Evolutionary conservation across 2,888 invertebrate genomes (phyloP).

Genomic region (Lamproptera curius): DNA sequence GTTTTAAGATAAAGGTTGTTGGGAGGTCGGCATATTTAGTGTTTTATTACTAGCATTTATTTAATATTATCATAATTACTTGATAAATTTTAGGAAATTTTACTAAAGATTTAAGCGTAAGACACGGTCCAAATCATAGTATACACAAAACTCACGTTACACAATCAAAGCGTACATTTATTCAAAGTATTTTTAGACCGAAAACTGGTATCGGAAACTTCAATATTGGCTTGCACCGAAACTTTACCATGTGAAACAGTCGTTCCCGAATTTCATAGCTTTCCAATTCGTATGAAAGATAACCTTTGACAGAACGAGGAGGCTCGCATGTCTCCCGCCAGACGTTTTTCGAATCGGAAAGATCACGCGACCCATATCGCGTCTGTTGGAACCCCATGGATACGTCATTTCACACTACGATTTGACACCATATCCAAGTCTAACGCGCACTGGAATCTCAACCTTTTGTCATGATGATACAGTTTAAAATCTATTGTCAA

Average conservation of each 20-base stretch:
- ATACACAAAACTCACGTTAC: not conserved
- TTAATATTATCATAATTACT: no score
- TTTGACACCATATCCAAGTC: slow-evolving; percentile 54
- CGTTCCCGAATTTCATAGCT: slow-evolving; percentile 3
- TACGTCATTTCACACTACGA: slow-evolving; percentile 71
- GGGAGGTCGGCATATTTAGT: no score
- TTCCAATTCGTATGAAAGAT: slow-evolving; percentile 3
- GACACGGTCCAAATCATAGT: not conserved
- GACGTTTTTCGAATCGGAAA: slow-evolving; percentile 49
- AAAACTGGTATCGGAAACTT: not conserved
- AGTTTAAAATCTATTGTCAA: no score
- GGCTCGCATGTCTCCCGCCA: slow-evolving; percentile 49
- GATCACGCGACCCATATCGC: slow-evolving; percentile 56
- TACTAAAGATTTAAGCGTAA: not conserved
- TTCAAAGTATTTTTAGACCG: not conserved
- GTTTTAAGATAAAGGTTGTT: no score
- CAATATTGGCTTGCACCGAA: not conserved
- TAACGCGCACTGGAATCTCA: slow-evolving; percentile 31
- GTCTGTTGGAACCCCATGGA: slow-evolving; percentile 41
- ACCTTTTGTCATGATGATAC: slow-evolving; percentile 33
- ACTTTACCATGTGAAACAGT: not conserved
- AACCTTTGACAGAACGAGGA: slow-evolving; percentile 49
- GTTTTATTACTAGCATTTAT: no score
- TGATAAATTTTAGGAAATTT: not conserved
- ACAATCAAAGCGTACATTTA: not conserved